Conservation (phyloP, 1,140 invertebrate genomes). For the Drosophila athabasca region DNA sequence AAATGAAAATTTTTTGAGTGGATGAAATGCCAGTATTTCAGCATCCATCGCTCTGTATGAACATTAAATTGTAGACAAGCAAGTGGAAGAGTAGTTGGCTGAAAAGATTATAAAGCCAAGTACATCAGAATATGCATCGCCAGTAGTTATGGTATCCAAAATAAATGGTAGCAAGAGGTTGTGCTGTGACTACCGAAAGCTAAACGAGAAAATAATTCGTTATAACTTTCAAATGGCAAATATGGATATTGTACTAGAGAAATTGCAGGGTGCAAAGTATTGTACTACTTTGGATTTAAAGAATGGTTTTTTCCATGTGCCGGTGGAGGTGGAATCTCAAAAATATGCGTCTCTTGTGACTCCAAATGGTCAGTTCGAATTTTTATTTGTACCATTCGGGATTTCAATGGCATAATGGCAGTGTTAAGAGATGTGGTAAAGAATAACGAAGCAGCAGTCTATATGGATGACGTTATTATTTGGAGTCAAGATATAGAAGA, state of each 20-base stretch:
- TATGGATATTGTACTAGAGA: constrained; percentile 4
- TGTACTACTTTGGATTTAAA: not conserved
- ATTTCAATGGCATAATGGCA: not conserved
- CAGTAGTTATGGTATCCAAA: too few species aligned
- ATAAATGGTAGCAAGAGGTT: too few species aligned
- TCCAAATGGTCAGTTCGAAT: constrained; percentile 1
- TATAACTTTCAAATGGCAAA: not conserved
- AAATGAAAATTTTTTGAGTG: too few species aligned
- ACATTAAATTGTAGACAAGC: too few species aligned
- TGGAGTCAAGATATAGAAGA: not conserved
- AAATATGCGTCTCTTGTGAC: constrained; percentile 8
- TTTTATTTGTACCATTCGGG: constrained; percentile 3
- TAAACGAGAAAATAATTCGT: not conserved
- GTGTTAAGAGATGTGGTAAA: too few species aligned
- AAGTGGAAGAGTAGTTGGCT: too few species aligned
- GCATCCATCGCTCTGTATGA: too few species aligned
- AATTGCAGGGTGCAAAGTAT: not conserved
- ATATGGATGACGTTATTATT: not conserved
- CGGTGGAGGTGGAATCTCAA: not conserved
- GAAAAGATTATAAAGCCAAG: too few species aligned
- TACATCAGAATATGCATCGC: too few species aligned
- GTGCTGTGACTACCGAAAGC: not conserved
- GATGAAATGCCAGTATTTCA: too few species aligned
- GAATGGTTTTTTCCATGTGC: constrained; percentile 2
- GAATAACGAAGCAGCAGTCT: too few species aligned